Evolutionary conservation across 2,888 invertebrate genomes (phyloP), one percentile per base, ranked within the genome.

Genomic region (Stegophylla sp.): DNA sequence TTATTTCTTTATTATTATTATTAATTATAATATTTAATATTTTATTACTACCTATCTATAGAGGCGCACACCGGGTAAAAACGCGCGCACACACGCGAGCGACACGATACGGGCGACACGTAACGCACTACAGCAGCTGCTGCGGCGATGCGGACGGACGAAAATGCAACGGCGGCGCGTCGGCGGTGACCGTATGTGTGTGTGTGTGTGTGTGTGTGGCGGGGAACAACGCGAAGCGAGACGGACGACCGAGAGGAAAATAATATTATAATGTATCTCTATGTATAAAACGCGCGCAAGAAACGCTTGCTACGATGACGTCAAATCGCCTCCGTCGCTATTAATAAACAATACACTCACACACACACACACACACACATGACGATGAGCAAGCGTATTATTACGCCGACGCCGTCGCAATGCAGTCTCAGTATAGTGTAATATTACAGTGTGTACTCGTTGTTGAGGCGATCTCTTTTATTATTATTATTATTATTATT

Each of bases 271-370:
- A 51, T 51, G 23, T n/a, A n/a, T n/a, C n/a, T n/a, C n/a, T n/a
- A n/a, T n/a, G n/a, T n/a, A 56, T 56, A 43, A 56, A 17, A 26
- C 23, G 56, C 72, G 4, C 34, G 15, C 20, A 56, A 56, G 23
- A 56, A 56, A 56, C 56, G 20, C 12, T 34, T 20, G 51, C 17
- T 48, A n/a, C 5, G 67, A 77, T 77, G 77, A 77, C 79, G 79
- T 79, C 79, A 69, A 66, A 64, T 66, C 71, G n/a, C 17, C 43
- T 66, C 51, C 61, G 48, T 51, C 53, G 51, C 75, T 66, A 75
- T 75, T 64, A 75, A 75, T 75, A 75, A 75, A 51, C 23, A 59
- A 71, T 13, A 43, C n/a, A 20, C 43, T 2, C 10, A 17, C 43
- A n/a, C 53, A 7, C 41, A 5, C 56, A 0, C 7, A 12, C 12